A percentile compares a stretch with the other conserved stretches of the same genome.
phyloP scores from a whole-genome alignment of 1,140 invertebrate genomes.

The Cherax destructor region DNA sequence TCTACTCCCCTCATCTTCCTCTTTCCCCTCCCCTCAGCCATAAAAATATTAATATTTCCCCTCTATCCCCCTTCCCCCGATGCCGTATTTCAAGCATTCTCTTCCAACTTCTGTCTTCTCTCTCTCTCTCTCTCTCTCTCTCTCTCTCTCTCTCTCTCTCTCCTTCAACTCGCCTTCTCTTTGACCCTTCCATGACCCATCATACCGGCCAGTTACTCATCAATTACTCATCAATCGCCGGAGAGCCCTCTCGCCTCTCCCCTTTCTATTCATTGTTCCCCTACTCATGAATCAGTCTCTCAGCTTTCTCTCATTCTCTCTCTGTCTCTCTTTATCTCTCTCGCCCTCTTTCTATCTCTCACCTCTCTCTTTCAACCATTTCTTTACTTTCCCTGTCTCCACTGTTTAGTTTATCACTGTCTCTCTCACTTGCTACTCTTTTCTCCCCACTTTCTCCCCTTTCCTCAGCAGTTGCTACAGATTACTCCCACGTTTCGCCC shows the following conservation, averaged over 20 bases:
- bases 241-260: slow-evolving; percentile 3
- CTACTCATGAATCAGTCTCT: slow-evolving; percentile 41
- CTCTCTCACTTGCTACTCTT: neutral
- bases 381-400: too few species aligned
- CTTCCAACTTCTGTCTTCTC: slow-evolving; percentile 53
- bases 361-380: too few species aligned
- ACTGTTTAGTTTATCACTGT: neutral
- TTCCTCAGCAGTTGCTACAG: too few species aligned
- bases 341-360: neutral
- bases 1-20: slow-evolving; percentile 18
- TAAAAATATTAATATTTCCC: slow-evolving; percentile 56
- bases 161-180: slow-evolving; percentile 7
- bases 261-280: slow-evolving; percentile 14
- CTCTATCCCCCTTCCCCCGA: neutral
- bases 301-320: too few species aligned
- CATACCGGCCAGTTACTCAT: slow-evolving; percentile 52
- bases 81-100: slow-evolving; percentile 44
- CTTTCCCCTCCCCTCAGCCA: slow-evolving; percentile 28
- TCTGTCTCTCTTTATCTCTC: neutral
- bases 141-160: slow-evolving; percentile 15
- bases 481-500: too few species aligned
- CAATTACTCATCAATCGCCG: slow-evolving; percentile 47
- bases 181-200: slow-evolving; percentile 52
- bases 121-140: slow-evolving; percentile 45
- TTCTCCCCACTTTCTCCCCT: neutral